Conservation (phyloP, 2,797 vertebrate species). For the Aratinga solstitialis region DNA sequence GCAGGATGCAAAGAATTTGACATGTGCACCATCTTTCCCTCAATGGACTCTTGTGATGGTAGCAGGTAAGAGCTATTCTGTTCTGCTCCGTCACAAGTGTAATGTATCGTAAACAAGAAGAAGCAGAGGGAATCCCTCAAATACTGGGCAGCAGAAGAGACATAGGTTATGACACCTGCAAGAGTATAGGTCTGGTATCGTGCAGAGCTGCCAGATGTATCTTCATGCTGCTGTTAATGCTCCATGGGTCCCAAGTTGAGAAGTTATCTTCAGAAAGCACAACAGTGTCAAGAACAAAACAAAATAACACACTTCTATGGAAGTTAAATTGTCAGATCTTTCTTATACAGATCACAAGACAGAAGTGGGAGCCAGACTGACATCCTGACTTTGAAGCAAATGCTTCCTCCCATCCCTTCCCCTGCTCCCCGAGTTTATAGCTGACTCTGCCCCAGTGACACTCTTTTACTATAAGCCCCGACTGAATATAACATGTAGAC, state of each 20-base stretch:
- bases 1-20: neutral
- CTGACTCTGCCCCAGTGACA: neutral
- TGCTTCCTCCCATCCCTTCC: rapidly evolving
- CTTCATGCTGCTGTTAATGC: neutral
- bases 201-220: neutral
- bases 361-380: rapidly evolving
- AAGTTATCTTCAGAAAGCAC: neutral
- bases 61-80: neutral
- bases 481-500: rapidly evolving
- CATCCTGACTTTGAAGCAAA: neutral
- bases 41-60: neutral
- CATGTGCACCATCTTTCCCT: neutral
- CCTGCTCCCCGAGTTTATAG: rapidly evolving
- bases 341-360: neutral
- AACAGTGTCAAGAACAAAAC: neutral
- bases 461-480: neutral
- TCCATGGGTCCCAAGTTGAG: neutral
- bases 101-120: neutral
- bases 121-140: neutral
- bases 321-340: neutral
- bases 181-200: neutral
- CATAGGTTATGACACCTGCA: neutral
- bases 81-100: neutral
- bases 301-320: neutral
- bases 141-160: neutral